These are phyloP conservation scores for Theropithecus gelada DNA, from an alignment of 2,113 vertebrate species.

Conservation along the genomic window DNA sequence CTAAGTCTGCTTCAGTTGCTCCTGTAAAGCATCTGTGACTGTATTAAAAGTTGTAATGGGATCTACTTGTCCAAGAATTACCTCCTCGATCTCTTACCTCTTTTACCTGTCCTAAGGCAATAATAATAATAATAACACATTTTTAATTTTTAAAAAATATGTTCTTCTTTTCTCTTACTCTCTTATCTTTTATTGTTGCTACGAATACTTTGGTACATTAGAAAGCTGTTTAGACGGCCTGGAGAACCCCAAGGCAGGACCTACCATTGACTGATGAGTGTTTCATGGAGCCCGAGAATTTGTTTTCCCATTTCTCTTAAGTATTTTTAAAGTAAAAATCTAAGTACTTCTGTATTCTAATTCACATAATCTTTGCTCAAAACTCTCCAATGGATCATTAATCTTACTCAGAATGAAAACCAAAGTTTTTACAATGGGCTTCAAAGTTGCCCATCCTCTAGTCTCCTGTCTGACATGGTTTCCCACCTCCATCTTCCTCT, in stretches of 20 bases:
- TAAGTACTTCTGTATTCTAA: not conserved
- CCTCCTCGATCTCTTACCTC: not conserved
- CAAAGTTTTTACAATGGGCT: not conserved
- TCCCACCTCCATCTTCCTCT: rapidly evolving
- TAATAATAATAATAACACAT: not conserved
- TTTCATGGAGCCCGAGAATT: not conserved
- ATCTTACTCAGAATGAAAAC: not conserved
- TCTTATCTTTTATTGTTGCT: not conserved
- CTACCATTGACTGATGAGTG: too few species aligned
- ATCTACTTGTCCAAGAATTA: not conserved
- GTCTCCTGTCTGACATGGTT: not conserved
- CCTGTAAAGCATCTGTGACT: not conserved
- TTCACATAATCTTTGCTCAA: not conserved
- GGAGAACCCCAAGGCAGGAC: not conserved
- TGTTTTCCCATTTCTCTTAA: not conserved
- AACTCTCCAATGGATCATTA: not conserved
- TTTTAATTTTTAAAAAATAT: not conserved
- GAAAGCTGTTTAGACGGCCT: not conserved
- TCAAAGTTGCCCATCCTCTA: too few species aligned
- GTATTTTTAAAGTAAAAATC: not conserved
- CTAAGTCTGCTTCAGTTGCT: not conserved
- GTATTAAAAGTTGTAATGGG: not conserved
- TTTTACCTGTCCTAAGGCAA: not conserved
- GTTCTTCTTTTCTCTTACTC: not conserved
- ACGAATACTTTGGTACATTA: not conserved